These are phyloP conservation scores for Galeopsomyia nigrocyanea DNA, from an alignment of 2,888 invertebrate species.

Conservation along the genomic window DNA sequence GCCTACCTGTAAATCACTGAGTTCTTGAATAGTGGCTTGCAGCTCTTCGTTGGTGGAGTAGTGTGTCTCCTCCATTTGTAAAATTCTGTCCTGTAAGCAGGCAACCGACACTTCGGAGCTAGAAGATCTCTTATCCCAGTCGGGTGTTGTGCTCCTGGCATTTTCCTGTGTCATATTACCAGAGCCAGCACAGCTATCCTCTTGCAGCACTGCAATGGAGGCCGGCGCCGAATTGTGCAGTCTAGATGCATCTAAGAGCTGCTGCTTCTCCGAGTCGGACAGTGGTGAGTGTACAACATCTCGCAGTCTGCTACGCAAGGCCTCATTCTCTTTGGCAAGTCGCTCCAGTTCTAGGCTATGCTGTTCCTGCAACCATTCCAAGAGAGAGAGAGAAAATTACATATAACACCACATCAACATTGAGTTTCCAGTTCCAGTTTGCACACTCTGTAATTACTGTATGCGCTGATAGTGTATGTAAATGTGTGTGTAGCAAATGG, in stretches of 20 bases:
- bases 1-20: constrained; percentile 85
- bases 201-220: constrained; percentile 74
- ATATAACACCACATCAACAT: neutral
- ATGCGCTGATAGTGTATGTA: too few species aligned
- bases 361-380: constrained; percentile 70
- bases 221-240: constrained; percentile 86
- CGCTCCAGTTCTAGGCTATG: constrained; percentile 76
- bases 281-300: constrained; percentile 86
- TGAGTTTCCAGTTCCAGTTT: too few species aligned
- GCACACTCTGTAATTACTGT: too few species aligned
- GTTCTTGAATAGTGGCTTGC: constrained; percentile 93
- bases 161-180: constrained; percentile 65
- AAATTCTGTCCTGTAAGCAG: constrained; percentile 92
- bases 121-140: constrained; percentile 94
- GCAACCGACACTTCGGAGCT: constrained; percentile 92
- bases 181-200: constrained; percentile 53
- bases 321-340: constrained; percentile 83
- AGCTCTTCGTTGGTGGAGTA: constrained; percentile 90
- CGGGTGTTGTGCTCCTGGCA: constrained; percentile 82
- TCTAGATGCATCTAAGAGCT: constrained; percentile 79
- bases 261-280: constrained; percentile 87
- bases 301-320: constrained; percentile 80
- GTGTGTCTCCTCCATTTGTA: constrained; percentile 93
- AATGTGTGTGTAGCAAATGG: neutral
- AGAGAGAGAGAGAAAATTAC: neutral